Evolutionary conservation across 1,140 invertebrate species (phyloP).

Genomic region (Drosophila tsacasi): DNA sequence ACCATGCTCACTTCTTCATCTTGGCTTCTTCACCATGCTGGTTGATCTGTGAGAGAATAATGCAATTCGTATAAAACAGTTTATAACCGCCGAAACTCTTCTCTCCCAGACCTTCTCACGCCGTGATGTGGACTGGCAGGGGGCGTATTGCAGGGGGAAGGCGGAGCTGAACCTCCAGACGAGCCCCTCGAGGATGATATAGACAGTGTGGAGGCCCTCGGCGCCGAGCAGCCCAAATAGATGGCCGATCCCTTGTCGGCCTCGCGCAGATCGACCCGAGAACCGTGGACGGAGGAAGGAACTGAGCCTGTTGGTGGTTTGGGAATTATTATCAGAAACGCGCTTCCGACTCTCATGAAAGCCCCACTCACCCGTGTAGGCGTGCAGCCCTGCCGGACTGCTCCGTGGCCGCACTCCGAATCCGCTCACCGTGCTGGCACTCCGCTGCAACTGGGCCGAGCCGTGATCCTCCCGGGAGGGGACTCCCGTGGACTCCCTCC

Average conservation of each 20-base stretch:
- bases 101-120: constrained; percentile 45
- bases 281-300: constrained; percentile 88
- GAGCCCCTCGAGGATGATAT: constrained; percentile 76
- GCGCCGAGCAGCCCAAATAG: constrained; percentile 80
- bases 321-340: background rate
- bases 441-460: constrained; percentile 77
- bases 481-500: constrained; percentile 37
- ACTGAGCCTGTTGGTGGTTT: constrained; percentile 85
- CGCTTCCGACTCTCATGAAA: too few species aligned
- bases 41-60: constrained; percentile 52
- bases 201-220: constrained; percentile 68
- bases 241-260: constrained; percentile 86
- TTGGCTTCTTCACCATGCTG: constrained; percentile 74
- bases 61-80: background rate
- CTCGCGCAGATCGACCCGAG: constrained; percentile 88
- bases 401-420: constrained; percentile 88
- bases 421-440: constrained; percentile 87
- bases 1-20: constrained; percentile 57
- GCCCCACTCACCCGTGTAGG: constrained; percentile 88
- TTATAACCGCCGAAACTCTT: too few species aligned
- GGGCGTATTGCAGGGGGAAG: constrained; percentile 87
- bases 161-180: constrained; percentile 86
- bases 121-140: constrained; percentile 87
- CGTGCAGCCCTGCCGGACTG: constrained; percentile 90
- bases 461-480: constrained; percentile 23